Base-by-base conservation (phyloP, 2,113 vertebrate genomes). In the Columba janthina region DNA sequence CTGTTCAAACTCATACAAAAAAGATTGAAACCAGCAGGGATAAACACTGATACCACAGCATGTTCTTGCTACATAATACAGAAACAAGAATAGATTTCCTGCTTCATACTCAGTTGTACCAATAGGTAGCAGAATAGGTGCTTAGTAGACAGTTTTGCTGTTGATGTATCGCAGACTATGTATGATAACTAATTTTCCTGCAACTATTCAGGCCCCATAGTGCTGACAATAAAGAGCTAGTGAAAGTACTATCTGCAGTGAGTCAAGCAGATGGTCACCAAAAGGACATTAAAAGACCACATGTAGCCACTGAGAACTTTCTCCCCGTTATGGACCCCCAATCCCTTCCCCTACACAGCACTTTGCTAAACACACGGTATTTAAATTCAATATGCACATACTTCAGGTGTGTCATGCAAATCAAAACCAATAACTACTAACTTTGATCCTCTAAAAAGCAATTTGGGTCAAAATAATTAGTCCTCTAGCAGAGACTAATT, bases 321-420 rank as follows among this genome's bases (percentile, higher is more conserved):
- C 14, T 72, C 46, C 7, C 9, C 34, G 19, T 32, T 51, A 40
- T 10, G 34, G 12, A 73, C 11, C 5, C n/a, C 6, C 3, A 44
- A 3, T 9, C 19, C 42, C n/a, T 69, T 82, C 24, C 40, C 12
- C 62, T 15, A 29, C 15, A 15, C 5, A 67, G 10, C 3, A 16
- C n/a, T 40, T 58, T 21, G 40, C 50, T 26, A 65, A 80, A 50
- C 24, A 54, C 13, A 50, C 0, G 2, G 20, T 15, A 66, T 4
- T 28, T 19, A 71, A 70, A 57, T 34, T 44, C 57, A 78, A 20
- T 0, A 61, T 10, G 36, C 22, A 75, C 29, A 15, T 15, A 57
- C 12, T 36, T 50, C 15, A 75, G 32, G 25, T 38, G 21, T 24
- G 24, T 31, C 0, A 0, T 12, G 6, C 20, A 51, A 74, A 24